Base-by-base conservation (phyloP, 2,113 vertebrate genomes). In the Rhea pennata region DNA sequence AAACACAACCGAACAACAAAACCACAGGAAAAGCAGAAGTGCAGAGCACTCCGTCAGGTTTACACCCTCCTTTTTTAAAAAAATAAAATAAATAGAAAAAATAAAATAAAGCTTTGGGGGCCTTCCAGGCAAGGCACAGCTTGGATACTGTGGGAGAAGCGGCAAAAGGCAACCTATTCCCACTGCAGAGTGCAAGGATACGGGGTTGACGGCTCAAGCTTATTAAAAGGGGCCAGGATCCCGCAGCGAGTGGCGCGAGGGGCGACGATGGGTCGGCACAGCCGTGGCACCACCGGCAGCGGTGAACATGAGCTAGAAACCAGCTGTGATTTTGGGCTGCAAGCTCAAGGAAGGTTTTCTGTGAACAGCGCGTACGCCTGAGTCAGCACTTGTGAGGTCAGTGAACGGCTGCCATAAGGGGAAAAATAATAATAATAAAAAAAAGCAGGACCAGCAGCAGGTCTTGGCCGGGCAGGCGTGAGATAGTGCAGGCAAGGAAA, bases 361-460 rank as follows among this genome's bases (percentile, higher is more conserved):
- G 15, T 0, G 0, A 8, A 1, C 0, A 0, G 12, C 2, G 53
- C 0, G 12, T 21, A 24, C 0, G 19, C 39, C 53, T 39, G 70
- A 36, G 48, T 73, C 19, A 21, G 71, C 71, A 26, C n/a, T 51
- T 26, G 51, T 15, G 72, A 74, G 71, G 72, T 16, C 51, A 56
- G 27, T 9, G 22, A 36, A 51, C 54, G 27, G 16, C 36, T 56
- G 51, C 26, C 12, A 6, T 75, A 4, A 36, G 36, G 36, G 36
- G 36, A 36, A 36, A 36, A 36, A 36, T 36, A 36, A 36, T 36
- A 36, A 36, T 36, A 36, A 36, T 36, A 36, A 36, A 27, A 33
- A 40, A 42, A 27, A 16, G n/a, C 6, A 36, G 29, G 53, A 11
- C 10, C 33, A 23, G 42, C 23, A 15, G 74, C 56, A 36, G 56